Evolutionary conservation across 2,888 invertebrate species (phyloP).

Genomic region (Microdon myrmicae): DNA sequence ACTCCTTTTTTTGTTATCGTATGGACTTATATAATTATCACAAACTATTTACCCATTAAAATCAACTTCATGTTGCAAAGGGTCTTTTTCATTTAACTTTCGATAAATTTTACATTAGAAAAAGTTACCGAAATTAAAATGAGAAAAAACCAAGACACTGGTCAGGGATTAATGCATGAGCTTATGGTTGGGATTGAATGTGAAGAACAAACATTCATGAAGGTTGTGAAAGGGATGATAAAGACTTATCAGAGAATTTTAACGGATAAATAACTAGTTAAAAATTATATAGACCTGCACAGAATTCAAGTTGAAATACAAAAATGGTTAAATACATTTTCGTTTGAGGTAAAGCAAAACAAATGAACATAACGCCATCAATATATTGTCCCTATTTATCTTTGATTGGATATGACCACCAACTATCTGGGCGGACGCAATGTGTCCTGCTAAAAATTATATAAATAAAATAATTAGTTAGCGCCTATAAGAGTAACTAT

Average conservation of each 20-base stretch:
- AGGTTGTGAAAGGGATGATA: constrained; percentile 8
- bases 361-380: constrained; percentile 66
- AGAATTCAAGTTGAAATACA: constrained; percentile 26
- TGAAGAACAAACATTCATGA: no score
- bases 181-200: no score
- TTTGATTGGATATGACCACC: constrained; percentile 22
- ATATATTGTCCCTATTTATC: constrained; percentile 24
- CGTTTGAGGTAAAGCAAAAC: constrained; percentile 66
- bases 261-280: constrained; percentile 57
- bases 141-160: constrained; percentile 35
- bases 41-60: constrained; percentile 55
- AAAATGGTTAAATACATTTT: constrained; percentile 48
- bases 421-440: constrained; percentile 52
- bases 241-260: constrained; percentile 31
- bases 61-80: constrained; percentile 18
- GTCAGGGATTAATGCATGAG: neutral
- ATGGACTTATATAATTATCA: constrained; percentile 54
- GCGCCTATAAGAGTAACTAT: no score
- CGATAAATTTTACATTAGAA: constrained; percentile 45
- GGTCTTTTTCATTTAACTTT: constrained; percentile 45
- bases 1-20: constrained; percentile 15
- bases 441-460: constrained; percentile 53
- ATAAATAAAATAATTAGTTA: no score
- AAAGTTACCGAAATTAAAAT: constrained; percentile 51
- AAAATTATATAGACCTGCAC: constrained; percentile 52